Base-by-base conservation (phyloP, 2,113 vertebrate genomes). In the Solenodon paradoxus region DNA sequence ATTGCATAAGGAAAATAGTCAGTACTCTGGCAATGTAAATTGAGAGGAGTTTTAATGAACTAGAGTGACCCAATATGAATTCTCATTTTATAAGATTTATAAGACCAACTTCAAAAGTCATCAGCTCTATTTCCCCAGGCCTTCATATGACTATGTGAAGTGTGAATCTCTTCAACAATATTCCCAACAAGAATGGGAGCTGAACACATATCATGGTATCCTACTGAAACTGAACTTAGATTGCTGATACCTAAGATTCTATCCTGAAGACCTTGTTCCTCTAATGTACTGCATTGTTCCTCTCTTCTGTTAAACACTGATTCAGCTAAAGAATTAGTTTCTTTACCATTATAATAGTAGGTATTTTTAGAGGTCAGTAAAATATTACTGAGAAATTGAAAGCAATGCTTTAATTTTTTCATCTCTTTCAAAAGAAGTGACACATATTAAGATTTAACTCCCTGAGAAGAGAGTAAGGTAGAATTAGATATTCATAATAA, bases 361-460 rank as follows among this genome's bases (percentile, higher is more conserved):
- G 20, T 77, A 91, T 92, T 93, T 97, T 95, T 89, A 91, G 82
- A 95, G 40, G 77, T 91, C 86, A 83, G 20, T 90, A 84, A 97
- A 95, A 92, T 96, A 81, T 66, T 95, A 77, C 51, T 91, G 19
- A 87, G 69, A 90, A 93, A 81, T 74, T 95, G 79, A 80, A 84
- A 83, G 92, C 79, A 86, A 95, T 82, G 47, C 91, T 82, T 86
- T 19, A 91, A 93, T 93, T 96, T 45, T n/a, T 64, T 93, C 83
- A 95, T 77, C 17, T 92, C 26, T 83, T 93, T 92, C 69, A 32
- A n/a, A 57, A 75, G 63, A 74, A 86, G 38, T 83, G 59, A 79
- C 7, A 26, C 45, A 55, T 64, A 40, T 77, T 89, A 86, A 95
- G 92, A 68, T 45, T 35, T 63, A 93, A 51, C 66, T 88, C 32